Evolutionary conservation across 1,140 invertebrate species (phyloP).

Genomic region (Tetragnatha versicolor): DNA sequence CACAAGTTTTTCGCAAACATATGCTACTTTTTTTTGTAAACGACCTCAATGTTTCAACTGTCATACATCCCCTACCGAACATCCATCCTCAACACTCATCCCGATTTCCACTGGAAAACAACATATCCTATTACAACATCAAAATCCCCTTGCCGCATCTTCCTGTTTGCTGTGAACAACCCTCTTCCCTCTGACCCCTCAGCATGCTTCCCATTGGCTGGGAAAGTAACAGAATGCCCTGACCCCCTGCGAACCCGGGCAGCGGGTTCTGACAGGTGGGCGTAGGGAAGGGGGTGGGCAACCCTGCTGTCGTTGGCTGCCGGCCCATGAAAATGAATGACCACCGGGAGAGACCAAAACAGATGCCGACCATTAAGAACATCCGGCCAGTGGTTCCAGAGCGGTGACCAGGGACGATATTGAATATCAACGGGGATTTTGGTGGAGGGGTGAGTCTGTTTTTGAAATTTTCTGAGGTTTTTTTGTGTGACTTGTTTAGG

Average conservation of each 20-base stretch:
- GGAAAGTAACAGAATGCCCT: not conserved
- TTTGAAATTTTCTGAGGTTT: not conserved
- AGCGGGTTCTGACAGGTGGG: conserved; percentile 33
- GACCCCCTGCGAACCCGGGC: not conserved
- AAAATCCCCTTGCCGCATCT: no score
- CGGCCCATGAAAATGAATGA: conserved; percentile 18
- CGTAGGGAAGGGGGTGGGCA: conserved; percentile 6
- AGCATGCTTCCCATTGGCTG: not conserved
- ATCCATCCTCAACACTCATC: no score
- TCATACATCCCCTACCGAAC: no score
- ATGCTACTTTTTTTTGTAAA: no score
- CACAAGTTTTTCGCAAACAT: no score
- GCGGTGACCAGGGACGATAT: conserved; percentile 20
- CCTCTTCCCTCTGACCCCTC: not conserved
- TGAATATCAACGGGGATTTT: not conserved
- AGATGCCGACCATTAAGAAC: conserved; percentile 30
- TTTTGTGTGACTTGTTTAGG: not conserved
- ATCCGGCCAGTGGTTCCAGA: conserved; percentile 29
- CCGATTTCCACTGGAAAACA: no score
- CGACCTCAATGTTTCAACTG: no score
- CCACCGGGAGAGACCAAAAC: not conserved
- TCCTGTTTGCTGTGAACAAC: no score
- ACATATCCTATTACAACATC: no score
- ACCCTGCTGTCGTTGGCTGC: not conserved
- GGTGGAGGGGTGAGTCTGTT: not conserved